Conservation (phyloP, 2,888 invertebrate genomes). For the Cheilosia scutellata region DNA sequence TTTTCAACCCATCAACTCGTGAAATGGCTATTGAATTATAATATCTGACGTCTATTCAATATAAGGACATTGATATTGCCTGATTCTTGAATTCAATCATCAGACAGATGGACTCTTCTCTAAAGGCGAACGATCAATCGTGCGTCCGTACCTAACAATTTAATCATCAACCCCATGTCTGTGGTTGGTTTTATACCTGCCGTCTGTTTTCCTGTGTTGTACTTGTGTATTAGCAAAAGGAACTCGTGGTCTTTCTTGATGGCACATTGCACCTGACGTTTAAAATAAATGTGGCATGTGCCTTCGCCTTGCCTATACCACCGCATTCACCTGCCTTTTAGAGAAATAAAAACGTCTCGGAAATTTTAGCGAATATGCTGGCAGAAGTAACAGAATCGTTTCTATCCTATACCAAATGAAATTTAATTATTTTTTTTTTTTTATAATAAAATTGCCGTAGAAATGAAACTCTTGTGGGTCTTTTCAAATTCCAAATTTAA, state of each 20-base stretch:
- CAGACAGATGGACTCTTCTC: conserved; percentile 56
- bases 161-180: conserved; percentile 61
- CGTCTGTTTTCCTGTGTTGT: conserved; percentile 50
- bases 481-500: no score
- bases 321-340: conserved; percentile 39
- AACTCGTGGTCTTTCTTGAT: conserved; percentile 17
- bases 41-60: conserved; percentile 16
- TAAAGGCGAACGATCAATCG: conserved; percentile 55
- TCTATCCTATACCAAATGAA: neutral
- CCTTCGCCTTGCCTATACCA: neutral
- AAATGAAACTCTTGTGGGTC: neutral
- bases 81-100: conserved; percentile 49
- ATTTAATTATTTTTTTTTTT: neutral
- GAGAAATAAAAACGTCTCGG: conserved; percentile 11
- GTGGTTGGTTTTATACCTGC: conserved; percentile 49
- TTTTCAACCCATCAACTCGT: neutral
- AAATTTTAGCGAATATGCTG: conserved; percentile 29
- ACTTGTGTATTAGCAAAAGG: conserved; percentile 49
- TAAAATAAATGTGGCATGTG: conserved; percentile 53
- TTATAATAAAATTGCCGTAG: neutral
- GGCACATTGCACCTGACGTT: conserved; percentile 63
- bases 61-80: conserved; percentile 22
- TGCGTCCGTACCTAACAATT: conserved; percentile 61
- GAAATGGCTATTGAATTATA: conserved; percentile 2
- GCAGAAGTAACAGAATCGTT: neutral